Evolutionary conservation across 2,888 invertebrate genomes (phyloP).

Genomic region (Philopedon plagiatum): DNA sequence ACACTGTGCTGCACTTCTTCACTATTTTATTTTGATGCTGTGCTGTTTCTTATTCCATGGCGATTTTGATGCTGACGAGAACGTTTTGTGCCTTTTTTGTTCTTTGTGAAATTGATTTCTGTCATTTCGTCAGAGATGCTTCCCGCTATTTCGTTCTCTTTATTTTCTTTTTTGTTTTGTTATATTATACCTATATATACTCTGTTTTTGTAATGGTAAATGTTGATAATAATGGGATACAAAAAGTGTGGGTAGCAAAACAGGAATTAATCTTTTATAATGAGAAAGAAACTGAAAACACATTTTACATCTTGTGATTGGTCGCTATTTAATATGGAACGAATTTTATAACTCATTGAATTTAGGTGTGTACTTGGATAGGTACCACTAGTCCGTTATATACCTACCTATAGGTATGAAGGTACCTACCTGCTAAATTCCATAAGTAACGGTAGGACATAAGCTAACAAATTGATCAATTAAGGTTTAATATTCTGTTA

Average conservation of each 20-base stretch:
- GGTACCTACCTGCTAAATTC: too few relatives aligned
- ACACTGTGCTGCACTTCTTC: slow-evolving; percentile 59
- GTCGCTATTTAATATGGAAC: too few relatives aligned
- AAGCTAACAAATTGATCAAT: too few relatives aligned
- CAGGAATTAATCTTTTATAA: neutral
- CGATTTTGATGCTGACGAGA: slow-evolving; percentile 53
- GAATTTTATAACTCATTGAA: too few relatives aligned
- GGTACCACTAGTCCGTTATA: too few relatives aligned
- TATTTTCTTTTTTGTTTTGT: slow-evolving; percentile 19
- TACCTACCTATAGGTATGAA: too few relatives aligned
- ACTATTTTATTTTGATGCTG: slow-evolving; percentile 61
- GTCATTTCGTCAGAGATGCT: slow-evolving; percentile 34
- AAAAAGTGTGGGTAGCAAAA: neutral
- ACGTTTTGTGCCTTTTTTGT: slow-evolving; percentile 40
- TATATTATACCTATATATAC: neutral
- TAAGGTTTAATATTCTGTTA: too few relatives aligned
- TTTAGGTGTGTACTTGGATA: too few relatives aligned
- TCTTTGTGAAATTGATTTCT: slow-evolving; percentile 53
- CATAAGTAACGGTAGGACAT: too few relatives aligned
- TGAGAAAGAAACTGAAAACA: too few relatives aligned
- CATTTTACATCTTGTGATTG: too few relatives aligned
- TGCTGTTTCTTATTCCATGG: slow-evolving; percentile 54
- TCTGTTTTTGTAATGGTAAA: neutral
- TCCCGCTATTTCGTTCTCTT: slow-evolving; percentile 16
- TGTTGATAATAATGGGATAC: neutral